These are phyloP conservation scores for Cistogaster globosa DNA, from an alignment of 2,888 invertebrate genomes.

Conservation along the genomic window DNA sequence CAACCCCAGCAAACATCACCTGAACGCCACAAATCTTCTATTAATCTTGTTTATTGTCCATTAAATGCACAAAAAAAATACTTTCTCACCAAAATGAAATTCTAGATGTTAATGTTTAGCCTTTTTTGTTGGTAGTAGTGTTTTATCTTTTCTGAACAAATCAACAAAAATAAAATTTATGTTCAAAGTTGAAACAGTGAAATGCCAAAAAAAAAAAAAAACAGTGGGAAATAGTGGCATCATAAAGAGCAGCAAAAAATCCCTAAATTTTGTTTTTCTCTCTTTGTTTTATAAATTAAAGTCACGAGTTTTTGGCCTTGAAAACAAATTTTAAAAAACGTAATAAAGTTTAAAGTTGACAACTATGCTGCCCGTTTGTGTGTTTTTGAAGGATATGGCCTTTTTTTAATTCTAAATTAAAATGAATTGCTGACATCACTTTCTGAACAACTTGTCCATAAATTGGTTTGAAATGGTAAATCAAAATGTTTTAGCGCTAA, in stretches of 20 bases:
- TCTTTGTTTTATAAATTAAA: no score
- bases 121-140: conserved; percentile 26
- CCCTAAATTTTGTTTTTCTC: no score
- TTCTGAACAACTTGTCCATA: conserved; percentile 42
- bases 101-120: conserved; percentile 27
- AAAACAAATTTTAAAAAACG: no score
- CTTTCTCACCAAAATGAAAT: conserved; percentile 10
- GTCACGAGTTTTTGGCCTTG: no score
- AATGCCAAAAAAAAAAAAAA: conserved; percentile 9
- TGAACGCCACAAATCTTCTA: conserved; percentile 57
- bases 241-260: no score
- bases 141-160: conserved; percentile 32
- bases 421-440: no score
- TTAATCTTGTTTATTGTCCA: conserved; percentile 69
- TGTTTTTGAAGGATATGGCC: no score
- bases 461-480: conserved; percentile 51
- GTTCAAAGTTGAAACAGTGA: neutral
- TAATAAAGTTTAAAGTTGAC: no score
- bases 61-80: conserved; percentile 29
- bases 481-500: no score
- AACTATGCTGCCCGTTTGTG: no score
- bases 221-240: no score
- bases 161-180: neutral
- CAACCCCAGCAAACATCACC: conserved; percentile 42
- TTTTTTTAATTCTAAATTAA: no score